Percentiles rank a stretch among this genome's conserved stretches.
Evolutionary conservation across 2,113 vertebrate species (phyloP).

Genomic region (Syngnathus typhle): DNA sequence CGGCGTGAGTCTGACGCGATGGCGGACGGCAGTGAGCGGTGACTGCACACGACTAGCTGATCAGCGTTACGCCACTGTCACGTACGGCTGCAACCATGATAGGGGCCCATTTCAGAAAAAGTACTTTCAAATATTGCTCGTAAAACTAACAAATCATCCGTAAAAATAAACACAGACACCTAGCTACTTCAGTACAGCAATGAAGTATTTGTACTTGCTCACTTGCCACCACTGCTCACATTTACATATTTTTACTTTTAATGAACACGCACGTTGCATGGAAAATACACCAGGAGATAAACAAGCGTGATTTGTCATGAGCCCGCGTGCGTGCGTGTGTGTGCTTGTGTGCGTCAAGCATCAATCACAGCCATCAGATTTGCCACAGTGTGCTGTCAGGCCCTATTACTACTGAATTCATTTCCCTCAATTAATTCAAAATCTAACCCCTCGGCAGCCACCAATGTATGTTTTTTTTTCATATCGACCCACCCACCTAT

Average conservation of each 20-base stretch:
- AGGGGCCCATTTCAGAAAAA: conserved; percentile 15
- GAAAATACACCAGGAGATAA: conserved; percentile 52
- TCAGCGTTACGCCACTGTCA: conserved; percentile 69
- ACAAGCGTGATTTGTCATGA: conserved; percentile 65
- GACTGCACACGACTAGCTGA: conserved; percentile 72
- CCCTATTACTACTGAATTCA: conserved; percentile 74
- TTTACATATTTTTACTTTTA: conserved; percentile 41
- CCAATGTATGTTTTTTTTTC: conserved; percentile 64
- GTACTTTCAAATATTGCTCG: not conserved
- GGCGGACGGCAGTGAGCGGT: conserved; percentile 61
- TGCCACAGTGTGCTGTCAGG: conserved; percentile 71
- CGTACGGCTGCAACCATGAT: conserved; percentile 51
- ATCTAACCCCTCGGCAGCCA: conserved; percentile 69
- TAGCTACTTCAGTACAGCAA: not conserved
- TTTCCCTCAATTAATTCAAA: conserved; percentile 79
- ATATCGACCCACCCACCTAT: conserved; percentile 72
- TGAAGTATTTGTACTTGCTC: not conserved
- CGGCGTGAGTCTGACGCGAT: conserved; percentile 63
- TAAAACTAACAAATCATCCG: not conserved
- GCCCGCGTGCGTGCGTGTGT: conserved; percentile 9
- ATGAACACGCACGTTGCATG: conserved; percentile 51
- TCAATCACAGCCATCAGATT: conserved; percentile 72
- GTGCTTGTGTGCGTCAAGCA: conserved; percentile 63
- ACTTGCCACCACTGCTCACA: not conserved
- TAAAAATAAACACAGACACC: not conserved